Percentiles rank a stretch among this genome's conserved stretches.
phyloP scores from a whole-genome alignment of 2,113 vertebrate species.

The Eulemur macaco region DNA sequence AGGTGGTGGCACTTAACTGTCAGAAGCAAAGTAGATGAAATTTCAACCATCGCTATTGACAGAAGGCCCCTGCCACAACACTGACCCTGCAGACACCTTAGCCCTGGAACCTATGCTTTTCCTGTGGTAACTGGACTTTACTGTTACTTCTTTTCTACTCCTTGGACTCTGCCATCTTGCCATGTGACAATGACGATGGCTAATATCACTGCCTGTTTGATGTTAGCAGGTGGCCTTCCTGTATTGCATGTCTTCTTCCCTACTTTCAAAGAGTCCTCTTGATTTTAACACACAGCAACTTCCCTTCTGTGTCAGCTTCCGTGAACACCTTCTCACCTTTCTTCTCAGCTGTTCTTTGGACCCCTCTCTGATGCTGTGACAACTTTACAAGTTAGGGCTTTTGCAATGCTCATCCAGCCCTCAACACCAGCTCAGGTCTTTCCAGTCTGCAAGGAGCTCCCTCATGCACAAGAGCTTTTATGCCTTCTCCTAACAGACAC shows the following conservation, averaged over 20 bases:
- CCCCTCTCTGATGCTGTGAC: neutral
- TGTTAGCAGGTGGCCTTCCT: neutral
- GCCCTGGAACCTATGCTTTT: neutral
- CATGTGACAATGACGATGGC: neutral
- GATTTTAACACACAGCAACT: neutral
- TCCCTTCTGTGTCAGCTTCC: neutral
- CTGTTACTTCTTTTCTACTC: neutral
- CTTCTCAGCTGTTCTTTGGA: neutral
- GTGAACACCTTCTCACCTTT: neutral
- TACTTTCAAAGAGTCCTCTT: neutral
- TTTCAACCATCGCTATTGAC: neutral
- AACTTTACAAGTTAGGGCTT: neutral
- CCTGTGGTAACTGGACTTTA: neutral
- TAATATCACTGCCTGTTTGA: neutral
- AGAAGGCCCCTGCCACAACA: neutral
- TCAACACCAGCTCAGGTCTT: neutral
- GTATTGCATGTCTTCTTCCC: neutral
- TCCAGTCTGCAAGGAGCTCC: neutral
- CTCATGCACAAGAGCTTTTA: neutral
- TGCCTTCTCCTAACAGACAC: neutral
- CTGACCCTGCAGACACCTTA: neutral
- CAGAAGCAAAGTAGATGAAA: neutral
- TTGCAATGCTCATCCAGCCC: neutral
- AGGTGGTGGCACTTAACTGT: neutral
- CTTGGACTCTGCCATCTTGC: neutral